Conservation (phyloP, 2,113 vertebrate genomes). For the Pseudopodoces humilis region DNA sequence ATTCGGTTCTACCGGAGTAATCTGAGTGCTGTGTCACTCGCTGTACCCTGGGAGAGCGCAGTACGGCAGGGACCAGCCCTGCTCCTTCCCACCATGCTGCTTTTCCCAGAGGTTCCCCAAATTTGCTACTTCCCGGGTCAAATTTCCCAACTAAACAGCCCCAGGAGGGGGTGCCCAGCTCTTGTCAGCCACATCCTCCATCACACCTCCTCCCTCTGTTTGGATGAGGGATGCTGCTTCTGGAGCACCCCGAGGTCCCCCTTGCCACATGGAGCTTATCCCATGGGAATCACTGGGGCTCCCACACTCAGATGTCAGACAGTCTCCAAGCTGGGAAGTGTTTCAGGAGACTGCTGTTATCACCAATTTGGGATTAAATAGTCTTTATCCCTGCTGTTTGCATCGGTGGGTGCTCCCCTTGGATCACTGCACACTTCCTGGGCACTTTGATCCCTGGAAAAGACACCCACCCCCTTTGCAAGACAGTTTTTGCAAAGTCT, state of each 20-base stretch:
- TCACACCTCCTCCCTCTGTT: fast-evolving
- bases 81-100: neutral
- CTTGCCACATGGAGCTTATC: fast-evolving
- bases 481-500: neutral
- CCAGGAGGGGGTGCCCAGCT: neutral
- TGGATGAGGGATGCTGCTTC: neutral
- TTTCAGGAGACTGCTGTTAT: neutral
- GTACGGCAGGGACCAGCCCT: neutral
- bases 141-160: neutral
- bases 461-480: neutral
- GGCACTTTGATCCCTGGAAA: neutral
- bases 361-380: fast-evolving
- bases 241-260: neutral
- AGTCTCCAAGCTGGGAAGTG: neutral
- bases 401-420: fast-evolving
- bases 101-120: neutral
- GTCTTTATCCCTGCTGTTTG: neutral
- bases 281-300: fast-evolving
- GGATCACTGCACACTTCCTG: fast-evolving
- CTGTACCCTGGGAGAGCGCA: neutral
- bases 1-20: neutral
- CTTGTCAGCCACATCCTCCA: neutral
- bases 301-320: neutral
- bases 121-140: neutral
- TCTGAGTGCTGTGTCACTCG: neutral